Evolutionary conservation across 2,797 vertebrate genomes (phyloP).

Genomic region (Astyanax mexicanus): DNA sequence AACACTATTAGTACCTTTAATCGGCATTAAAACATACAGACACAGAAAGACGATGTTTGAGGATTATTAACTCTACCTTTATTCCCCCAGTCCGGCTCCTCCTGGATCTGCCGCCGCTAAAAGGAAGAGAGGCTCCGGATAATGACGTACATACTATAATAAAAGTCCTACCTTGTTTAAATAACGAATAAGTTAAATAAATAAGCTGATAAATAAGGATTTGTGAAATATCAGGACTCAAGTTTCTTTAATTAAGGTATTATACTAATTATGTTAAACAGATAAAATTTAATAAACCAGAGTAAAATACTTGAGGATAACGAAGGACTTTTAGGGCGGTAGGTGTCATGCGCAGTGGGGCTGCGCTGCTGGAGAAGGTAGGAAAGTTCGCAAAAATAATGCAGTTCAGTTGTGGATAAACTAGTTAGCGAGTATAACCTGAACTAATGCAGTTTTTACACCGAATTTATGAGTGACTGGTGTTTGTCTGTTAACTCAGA

Average conservation of each 20-base stretch:
- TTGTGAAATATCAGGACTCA: background rate
- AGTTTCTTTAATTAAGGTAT: too few relatives aligned
- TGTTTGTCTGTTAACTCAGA: too few relatives aligned
- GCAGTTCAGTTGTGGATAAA: background rate
- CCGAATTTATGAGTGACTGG: background rate
- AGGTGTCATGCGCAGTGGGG: conserved; percentile 25
- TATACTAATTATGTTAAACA: background rate
- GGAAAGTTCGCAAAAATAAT: background rate
- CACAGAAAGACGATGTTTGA: conserved; percentile 30
- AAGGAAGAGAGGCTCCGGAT: background rate
- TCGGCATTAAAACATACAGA: background rate
- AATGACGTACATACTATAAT: background rate
- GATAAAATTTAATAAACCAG: background rate
- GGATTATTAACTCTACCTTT: conserved; percentile 9
- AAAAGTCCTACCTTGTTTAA: background rate
- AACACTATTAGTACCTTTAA: accelerated
- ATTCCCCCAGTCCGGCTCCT: background rate
- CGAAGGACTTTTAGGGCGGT: background rate
- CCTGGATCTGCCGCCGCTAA: background rate
- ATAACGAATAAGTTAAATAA: background rate
- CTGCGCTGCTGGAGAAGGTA: background rate
- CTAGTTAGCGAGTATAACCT: background rate
- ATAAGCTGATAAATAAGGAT: background rate
- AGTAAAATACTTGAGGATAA: background rate
- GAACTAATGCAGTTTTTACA: background rate